Evolutionary conservation across 2,888 invertebrate genomes (phyloP).

Genomic region (Dryococelus australis): DNA sequence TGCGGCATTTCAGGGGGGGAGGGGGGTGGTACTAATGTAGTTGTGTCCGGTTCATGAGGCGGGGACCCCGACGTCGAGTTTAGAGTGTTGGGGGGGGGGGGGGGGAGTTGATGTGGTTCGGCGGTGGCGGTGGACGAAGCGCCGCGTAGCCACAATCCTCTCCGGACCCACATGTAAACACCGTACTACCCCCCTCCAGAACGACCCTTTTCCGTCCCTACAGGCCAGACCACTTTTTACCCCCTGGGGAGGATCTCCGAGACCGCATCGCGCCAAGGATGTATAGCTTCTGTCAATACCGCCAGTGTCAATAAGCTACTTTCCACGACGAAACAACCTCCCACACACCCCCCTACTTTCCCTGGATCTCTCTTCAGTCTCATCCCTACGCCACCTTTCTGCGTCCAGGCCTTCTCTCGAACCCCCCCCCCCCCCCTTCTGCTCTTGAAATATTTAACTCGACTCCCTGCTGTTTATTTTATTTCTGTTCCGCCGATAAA

Average conservation of each 20-base stretch:
- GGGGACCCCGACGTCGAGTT: neutral
- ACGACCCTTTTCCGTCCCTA: neutral
- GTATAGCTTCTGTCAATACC: slow-evolving; percentile 8
- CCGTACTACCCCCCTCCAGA: neutral
- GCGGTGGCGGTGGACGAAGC: neutral
- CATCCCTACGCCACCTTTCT: neutral
- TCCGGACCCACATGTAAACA: slow-evolving; percentile 9
- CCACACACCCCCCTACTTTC: neutral
- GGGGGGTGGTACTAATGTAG: neutral
- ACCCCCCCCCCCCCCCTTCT: neutral
- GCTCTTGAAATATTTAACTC: neutral
- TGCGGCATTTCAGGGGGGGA: neutral
- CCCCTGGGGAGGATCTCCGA: neutral
- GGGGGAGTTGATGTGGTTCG: neutral
- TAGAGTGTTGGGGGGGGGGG: neutral
- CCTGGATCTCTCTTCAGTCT: neutral
- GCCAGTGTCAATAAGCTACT: slow-evolving; percentile 5
- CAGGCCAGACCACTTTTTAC: neutral
- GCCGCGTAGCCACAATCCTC: neutral
- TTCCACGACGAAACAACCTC: slow-evolving; percentile 1
- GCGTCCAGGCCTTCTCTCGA: neutral
- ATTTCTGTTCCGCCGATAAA: slow-evolving; percentile 16
- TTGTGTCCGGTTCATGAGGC: neutral
- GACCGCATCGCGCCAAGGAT: slow-evolving; percentile 16
- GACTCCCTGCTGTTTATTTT: slow-evolving; percentile 3